A percentile compares a stretch with the other conserved stretches of the same genome.
Conservation (phyloP, 1,140 invertebrate genomes). For the Neodiprion pinetum region DNA sequence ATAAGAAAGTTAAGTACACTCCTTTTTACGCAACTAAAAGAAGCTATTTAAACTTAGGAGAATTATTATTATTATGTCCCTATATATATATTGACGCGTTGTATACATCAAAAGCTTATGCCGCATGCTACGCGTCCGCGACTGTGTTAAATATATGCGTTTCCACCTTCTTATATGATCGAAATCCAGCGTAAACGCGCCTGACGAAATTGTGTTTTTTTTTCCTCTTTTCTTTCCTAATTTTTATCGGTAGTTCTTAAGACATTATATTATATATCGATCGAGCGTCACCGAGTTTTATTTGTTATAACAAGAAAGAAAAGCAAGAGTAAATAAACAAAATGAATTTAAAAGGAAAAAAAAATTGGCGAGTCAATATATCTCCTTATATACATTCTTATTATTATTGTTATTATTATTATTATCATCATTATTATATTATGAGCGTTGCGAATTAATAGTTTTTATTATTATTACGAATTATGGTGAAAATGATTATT, state of each 20-base stretch:
- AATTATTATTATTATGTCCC: too few species aligned
- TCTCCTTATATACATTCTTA: constrained; percentile 38
- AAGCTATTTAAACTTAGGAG: too few species aligned
- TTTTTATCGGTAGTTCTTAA: constrained; percentile 49
- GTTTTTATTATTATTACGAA: constrained; percentile 51
- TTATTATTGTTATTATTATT: constrained; percentile 52
- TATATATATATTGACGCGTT: too few species aligned
- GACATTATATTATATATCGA: constrained; percentile 37
- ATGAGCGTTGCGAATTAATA: constrained; percentile 51
- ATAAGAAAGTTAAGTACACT: too few species aligned
- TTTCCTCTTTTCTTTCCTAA: constrained; percentile 27
- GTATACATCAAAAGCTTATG: too few species aligned
- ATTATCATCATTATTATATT: constrained; percentile 38
- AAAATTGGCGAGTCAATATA: constrained; percentile 27
- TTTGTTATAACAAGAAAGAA: constrained; percentile 47
- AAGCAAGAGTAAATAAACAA: constrained; percentile 38
- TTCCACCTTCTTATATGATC: constrained; percentile 14
- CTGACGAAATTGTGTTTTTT: constrained; percentile 49
- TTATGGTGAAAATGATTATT: constrained; percentile 31
- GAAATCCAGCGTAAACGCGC: constrained; percentile 32
- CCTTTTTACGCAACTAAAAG: too few species aligned
- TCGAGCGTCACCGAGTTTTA: constrained; percentile 48
- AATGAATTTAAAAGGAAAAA: constrained; percentile 28
- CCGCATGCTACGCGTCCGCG: too few species aligned
- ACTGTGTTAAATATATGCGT: not conserved